phyloP scores from a whole-genome alignment of 2,113 vertebrate genomes.

The Bothrops jararaca region DNA sequence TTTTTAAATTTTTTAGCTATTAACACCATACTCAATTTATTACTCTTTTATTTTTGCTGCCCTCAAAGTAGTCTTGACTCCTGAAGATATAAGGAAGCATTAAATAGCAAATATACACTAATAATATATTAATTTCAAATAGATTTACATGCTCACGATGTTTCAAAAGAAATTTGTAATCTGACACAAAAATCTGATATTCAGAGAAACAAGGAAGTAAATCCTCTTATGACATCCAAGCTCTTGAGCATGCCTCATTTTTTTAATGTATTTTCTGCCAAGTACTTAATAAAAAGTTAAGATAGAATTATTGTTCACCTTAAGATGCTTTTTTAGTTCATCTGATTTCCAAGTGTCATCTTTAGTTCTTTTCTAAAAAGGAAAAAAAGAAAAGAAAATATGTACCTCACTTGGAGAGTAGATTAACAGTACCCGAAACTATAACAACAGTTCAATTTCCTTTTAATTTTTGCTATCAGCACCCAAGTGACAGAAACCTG shows the following conservation, averaged over 20 bases:
- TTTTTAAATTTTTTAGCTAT: neutral
- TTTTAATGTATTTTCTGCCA: neutral
- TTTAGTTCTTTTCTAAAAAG: conserved; percentile 81
- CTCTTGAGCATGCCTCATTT: neutral
- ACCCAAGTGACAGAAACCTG: neutral
- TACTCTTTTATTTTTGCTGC: neutral
- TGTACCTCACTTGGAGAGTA: neutral
- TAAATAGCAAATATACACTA: neutral
- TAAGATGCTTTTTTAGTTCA: conserved; percentile 82
- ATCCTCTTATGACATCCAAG: neutral
- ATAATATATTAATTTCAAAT: neutral
- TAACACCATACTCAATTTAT: neutral
- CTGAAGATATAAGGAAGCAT: neutral
- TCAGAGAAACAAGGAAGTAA: neutral
- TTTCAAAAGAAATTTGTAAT: neutral
- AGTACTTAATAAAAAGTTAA: neutral
- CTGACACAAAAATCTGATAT: neutral
- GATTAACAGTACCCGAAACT: neutral
- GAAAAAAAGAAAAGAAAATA: conserved; percentile 35
- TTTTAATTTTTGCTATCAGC: neutral
- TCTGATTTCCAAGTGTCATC: conserved; percentile 94
- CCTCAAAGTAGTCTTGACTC: neutral
- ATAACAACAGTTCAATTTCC: neutral
- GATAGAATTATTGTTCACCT: conserved; percentile 63
- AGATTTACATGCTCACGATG: neutral